Evolutionary conservation across 92 coral and sea anemone species (phyloP).

Genomic region (Phenganax subtilis): DNA sequence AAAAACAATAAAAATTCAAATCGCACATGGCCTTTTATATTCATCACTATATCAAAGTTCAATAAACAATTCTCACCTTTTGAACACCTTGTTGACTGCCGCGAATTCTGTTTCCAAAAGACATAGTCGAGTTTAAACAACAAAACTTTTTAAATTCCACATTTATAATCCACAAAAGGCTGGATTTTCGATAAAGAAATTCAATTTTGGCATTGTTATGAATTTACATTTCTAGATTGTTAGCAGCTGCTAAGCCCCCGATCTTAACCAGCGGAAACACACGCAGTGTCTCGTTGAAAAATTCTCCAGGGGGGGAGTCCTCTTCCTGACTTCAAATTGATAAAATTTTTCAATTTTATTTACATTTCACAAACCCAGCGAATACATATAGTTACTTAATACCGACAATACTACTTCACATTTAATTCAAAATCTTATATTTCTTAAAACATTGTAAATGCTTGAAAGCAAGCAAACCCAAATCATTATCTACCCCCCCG

Average conservation of each 20-base stretch:
- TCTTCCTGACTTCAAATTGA: no score
- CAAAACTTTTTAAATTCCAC: background rate
- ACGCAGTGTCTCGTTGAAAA: no score
- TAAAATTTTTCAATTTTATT: background rate
- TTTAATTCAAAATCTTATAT: no score
- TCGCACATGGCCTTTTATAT: background rate
- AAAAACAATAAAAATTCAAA: constrained; percentile 25
- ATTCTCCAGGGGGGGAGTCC: no score
- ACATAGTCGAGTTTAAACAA: background rate
- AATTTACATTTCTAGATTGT: background rate
- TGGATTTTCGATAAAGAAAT: background rate
- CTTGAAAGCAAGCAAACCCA: no score
- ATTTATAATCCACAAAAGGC: background rate
- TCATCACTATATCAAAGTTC: background rate
- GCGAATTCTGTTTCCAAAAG: constrained; percentile 24
- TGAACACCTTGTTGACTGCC: constrained; percentile 27
- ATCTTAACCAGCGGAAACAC: no score
- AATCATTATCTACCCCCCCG: background rate
- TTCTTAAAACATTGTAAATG: no score
- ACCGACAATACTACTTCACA: no score
- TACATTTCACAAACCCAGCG: background rate
- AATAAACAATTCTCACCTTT: constrained; percentile 1
- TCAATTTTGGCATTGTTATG: background rate
- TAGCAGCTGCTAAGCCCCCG: no score
- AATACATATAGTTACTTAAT: background rate